phyloP scores from a whole-genome alignment of 2,888 invertebrate species.

The Colletes collaris region DNA sequence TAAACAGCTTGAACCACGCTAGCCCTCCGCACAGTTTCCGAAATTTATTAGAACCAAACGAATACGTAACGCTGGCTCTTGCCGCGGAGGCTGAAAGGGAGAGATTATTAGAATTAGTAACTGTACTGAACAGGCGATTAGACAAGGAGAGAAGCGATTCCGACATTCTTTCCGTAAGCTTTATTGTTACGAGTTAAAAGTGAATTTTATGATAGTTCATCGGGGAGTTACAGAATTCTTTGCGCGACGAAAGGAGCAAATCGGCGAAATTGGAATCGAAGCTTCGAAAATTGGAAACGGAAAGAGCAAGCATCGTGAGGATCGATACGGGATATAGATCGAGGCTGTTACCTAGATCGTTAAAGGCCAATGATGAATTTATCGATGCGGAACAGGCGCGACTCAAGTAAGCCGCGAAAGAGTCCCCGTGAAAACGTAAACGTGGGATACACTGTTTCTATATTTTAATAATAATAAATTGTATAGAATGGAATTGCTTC shows the following conservation, averaged over 20 bases:
- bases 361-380: constrained; percentile 79
- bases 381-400: constrained; percentile 78
- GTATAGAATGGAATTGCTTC: constrained; percentile 85
- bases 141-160: constrained; percentile 84
- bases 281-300: constrained; percentile 85
- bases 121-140: constrained; percentile 85
- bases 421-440: too few relatives aligned
- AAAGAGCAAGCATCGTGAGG: constrained; percentile 83
- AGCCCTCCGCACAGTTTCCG: constrained; percentile 52
- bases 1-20: constrained; percentile 7
- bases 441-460: too few relatives aligned
- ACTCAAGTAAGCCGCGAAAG: constrained; percentile 67
- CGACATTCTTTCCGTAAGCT: constrained; percentile 69
- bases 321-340: constrained; percentile 74
- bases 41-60: constrained; percentile 68
- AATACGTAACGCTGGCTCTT: constrained; percentile 83
- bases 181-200: too few relatives aligned
- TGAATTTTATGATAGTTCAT: neutral
- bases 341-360: constrained; percentile 72
- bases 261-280: constrained; percentile 85
- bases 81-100: constrained; percentile 87
- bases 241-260: constrained; percentile 84
- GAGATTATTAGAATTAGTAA: constrained; percentile 85
- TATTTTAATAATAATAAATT: neutral
- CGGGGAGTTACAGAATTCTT: constrained; percentile 73